phyloP scores from a whole-genome alignment of 2,113 vertebrate species.

The Triplophysa dalaica region DNA sequence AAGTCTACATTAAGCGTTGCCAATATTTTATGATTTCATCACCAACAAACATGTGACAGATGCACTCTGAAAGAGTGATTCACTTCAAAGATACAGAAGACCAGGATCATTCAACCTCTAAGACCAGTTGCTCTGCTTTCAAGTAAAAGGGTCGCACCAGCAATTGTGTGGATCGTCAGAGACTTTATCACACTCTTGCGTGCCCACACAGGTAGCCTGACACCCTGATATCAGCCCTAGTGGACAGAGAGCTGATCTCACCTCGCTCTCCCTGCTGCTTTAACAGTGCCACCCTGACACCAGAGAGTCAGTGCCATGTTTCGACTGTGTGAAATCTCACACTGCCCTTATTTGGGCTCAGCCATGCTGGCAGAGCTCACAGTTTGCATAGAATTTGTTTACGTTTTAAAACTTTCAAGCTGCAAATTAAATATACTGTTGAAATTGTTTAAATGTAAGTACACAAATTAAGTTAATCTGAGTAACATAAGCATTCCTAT shows the following conservation, averaged over 20 bases:
- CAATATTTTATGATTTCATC: too few relatives aligned
- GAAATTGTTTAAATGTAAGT: too few relatives aligned
- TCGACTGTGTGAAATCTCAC: slow-evolving; percentile 80
- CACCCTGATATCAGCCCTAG: slow-evolving; percentile 46
- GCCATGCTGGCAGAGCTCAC: slow-evolving; percentile 38
- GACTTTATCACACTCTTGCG: slow-evolving; percentile 45
- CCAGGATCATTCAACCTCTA: slow-evolving; percentile 4
- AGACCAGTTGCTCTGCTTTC: background rate
- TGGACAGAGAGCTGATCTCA: slow-evolving; percentile 38
- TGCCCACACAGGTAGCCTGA: slow-evolving; percentile 53
- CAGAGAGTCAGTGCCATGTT: slow-evolving; percentile 69
- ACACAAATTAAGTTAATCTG: too few relatives aligned
- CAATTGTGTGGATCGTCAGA: slow-evolving; percentile 21
- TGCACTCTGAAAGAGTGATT: slow-evolving; percentile 2
- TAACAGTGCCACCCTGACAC: slow-evolving; percentile 66
- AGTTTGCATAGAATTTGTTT: background rate
- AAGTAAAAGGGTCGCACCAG: slow-evolving; percentile 23
- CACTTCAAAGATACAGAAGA: slow-evolving; percentile 25
- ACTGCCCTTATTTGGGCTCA: slow-evolving; percentile 67
- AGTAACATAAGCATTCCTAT: too few relatives aligned
- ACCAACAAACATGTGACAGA: slow-evolving; percentile 1
- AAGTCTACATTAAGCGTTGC: background rate
- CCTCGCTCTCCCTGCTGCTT: slow-evolving; percentile 50
- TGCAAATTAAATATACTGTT: too few relatives aligned
- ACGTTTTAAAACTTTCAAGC: background rate